Evolutionary conservation across 2,797 vertebrate species (phyloP).

Genomic region (Allochrocebus solatus): DNA sequence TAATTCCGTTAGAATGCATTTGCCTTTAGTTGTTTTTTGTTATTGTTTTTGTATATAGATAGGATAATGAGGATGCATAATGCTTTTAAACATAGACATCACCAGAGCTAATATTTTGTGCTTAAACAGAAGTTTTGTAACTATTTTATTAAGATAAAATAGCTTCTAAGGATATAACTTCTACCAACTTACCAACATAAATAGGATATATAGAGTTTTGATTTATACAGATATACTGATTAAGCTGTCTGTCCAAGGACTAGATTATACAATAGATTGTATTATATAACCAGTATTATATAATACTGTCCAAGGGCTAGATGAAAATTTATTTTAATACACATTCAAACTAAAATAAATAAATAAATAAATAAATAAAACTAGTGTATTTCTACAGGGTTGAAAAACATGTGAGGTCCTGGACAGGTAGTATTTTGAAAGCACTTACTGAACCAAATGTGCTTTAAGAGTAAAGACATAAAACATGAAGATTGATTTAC

Average conservation of each 20-base stretch:
- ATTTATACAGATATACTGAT: background rate
- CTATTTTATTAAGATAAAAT: background rate
- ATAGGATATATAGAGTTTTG: background rate
- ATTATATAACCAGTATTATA: background rate
- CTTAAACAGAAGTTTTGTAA: background rate
- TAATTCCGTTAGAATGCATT: background rate
- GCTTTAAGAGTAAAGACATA: slow-evolving; percentile 47
- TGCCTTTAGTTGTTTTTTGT: background rate
- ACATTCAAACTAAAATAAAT: background rate
- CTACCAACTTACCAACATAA: background rate
- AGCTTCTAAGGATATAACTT: background rate
- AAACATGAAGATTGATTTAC: slow-evolving; percentile 64
- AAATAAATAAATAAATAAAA: background rate
- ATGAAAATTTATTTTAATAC: background rate
- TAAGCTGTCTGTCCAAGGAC: background rate
- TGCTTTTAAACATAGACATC: background rate
- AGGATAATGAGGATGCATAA: background rate
- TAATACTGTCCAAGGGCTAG: background rate
- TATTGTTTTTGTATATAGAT: background rate
- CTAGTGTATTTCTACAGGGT: background rate
- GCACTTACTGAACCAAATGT: slow-evolving; percentile 49
- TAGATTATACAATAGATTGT: background rate
- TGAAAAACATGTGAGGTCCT: background rate
- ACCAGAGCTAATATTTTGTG: background rate
- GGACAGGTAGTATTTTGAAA: slow-evolving; percentile 63